These are phyloP conservation scores for Mamestra brassicae DNA, from an alignment of 2,888 invertebrate species.

Conservation along the genomic window DNA sequence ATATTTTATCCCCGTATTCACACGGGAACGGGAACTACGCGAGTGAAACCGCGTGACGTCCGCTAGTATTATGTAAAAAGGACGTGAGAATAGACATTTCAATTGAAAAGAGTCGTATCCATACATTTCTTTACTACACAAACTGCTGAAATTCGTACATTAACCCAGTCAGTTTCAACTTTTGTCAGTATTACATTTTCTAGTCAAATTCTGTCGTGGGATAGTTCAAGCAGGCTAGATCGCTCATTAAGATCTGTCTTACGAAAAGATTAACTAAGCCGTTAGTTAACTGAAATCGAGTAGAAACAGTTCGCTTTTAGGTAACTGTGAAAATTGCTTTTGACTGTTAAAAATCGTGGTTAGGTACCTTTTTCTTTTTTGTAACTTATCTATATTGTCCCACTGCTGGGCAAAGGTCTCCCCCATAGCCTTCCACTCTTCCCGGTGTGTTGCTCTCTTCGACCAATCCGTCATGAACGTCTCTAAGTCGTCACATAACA, in stretches of 20 bases:
- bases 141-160: constrained; percentile 55
- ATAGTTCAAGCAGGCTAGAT: constrained; percentile 55
- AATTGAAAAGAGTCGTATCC: constrained; percentile 38
- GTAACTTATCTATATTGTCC: no score
- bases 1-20: no score
- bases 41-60: no score
- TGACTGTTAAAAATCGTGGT: neutral
- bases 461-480: no score
- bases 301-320: neutral
- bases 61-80: no score
- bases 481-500: no score
- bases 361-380: no score
- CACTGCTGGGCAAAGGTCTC: no score
- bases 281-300: constrained; percentile 33
- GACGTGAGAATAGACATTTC: no score
- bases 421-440: no score
- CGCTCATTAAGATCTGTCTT: constrained; percentile 45
- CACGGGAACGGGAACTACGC: no score
- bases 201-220: constrained; percentile 70
- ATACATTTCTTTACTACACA: constrained; percentile 26
- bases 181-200: constrained; percentile 54
- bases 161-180: constrained; percentile 64
- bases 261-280: constrained; percentile 20
- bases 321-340: neutral
- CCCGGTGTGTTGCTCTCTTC: no score